Conservation (phyloP, 2,113 vertebrate genomes). For the Calypte anna region DNA sequence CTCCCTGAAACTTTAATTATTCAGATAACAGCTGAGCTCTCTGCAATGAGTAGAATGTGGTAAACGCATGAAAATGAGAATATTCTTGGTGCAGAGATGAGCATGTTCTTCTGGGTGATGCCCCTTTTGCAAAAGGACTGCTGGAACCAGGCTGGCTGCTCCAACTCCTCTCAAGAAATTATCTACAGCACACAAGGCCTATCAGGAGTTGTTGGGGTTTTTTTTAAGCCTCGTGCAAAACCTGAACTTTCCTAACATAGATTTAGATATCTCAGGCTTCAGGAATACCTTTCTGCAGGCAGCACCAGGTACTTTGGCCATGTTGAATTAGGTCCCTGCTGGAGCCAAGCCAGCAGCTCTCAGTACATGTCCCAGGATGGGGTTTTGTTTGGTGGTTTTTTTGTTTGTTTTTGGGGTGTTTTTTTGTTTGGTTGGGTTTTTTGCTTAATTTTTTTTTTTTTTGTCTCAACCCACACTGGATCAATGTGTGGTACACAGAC, state of each 20-base stretch:
- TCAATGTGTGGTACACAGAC: background rate
- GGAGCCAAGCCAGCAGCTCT: background rate
- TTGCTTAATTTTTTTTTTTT: too few species aligned
- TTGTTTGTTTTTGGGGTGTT: too few species aligned
- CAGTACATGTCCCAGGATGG: background rate
- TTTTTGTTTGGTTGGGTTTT: too few species aligned
- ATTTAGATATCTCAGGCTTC: background rate
- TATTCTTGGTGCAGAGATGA: background rate
- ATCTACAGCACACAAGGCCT: background rate
- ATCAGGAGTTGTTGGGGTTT: background rate
- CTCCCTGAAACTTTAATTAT: background rate
- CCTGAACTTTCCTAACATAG: background rate
- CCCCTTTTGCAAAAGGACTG: background rate
- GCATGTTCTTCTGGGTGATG: background rate
- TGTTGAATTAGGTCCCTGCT: fast-evolving
- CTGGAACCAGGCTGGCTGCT: background rate
- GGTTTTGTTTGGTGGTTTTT: background rate
- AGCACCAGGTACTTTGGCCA: background rate
- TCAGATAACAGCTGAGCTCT: background rate
- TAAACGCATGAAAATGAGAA: background rate
- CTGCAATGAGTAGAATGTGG: background rate
- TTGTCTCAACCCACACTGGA: fast-evolving
- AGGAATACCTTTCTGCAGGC: background rate
- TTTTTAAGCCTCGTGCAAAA: background rate
- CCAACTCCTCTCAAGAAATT: background rate